Conservation (phyloP, 2,888 invertebrate genomes). For the Erebia ligea region DNA sequence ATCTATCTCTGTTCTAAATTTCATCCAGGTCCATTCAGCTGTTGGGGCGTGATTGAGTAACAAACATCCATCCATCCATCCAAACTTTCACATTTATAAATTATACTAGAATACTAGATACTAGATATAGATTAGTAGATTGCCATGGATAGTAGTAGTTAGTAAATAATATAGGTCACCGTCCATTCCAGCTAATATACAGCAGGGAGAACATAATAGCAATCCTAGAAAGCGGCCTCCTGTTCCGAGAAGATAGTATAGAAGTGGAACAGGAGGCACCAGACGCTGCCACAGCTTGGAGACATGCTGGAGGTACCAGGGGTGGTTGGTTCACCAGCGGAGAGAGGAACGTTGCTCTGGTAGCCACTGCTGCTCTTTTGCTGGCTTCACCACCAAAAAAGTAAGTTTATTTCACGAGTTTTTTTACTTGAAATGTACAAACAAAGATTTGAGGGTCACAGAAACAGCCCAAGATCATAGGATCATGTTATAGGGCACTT, state of each 20-base stretch:
- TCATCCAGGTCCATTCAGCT: no score
- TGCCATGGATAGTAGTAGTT: no score
- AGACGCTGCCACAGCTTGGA: constrained; percentile 55
- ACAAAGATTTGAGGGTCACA: no score
- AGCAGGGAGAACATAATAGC: constrained; percentile 61
- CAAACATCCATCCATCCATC: no score
- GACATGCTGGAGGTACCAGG: constrained; percentile 52
- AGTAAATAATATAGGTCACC: no score
- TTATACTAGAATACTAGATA: no score
- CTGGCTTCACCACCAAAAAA: constrained; percentile 58
- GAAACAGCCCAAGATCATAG: no score
- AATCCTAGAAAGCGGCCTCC: constrained; percentile 70
- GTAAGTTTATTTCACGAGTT: constrained; percentile 45
- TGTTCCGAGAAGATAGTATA: constrained; percentile 73
- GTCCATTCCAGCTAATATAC: constrained; percentile 60
- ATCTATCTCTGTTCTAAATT: no score
- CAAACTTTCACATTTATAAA: no score
- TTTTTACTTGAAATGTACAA: not conserved
- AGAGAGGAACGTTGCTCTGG: constrained; percentile 49
- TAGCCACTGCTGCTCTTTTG: constrained; percentile 47
- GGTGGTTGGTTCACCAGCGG: constrained; percentile 67
- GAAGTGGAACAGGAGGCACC: constrained; percentile 71
- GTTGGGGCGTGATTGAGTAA: no score
- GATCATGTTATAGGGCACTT: no score
- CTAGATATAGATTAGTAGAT: no score